These are phyloP conservation scores for Ammodytes marinus DNA, from an alignment of 2,113 vertebrate genomes.

Conservation along the genomic window DNA sequence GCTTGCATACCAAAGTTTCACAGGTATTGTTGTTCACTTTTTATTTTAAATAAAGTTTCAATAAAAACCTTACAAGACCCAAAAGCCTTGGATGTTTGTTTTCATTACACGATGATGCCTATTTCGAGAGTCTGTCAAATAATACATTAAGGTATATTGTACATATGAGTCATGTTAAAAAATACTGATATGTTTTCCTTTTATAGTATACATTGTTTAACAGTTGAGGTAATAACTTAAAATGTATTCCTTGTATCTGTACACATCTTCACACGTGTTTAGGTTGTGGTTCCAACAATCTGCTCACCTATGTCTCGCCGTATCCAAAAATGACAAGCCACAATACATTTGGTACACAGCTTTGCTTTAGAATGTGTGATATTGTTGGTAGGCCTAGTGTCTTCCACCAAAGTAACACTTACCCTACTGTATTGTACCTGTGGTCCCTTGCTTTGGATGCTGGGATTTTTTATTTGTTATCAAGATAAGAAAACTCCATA, in stretches of 20 bases:
- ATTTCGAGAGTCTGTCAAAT: background rate
- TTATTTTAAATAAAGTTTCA: slow-evolving; percentile 80
- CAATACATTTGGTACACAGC: background rate
- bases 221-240: background rate
- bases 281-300: background rate
- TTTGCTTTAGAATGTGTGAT: background rate
- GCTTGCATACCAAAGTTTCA: slow-evolving; percentile 57
- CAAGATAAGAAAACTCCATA: background rate
- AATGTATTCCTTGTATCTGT: background rate
- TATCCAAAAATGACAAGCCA: background rate
- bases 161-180: too few relatives aligned
- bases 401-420: too few relatives aligned
- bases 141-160: background rate
- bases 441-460: background rate
- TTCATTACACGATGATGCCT: background rate
- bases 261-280: too few relatives aligned
- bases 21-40: slow-evolving; percentile 78
- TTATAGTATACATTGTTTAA: background rate
- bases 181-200: background rate
- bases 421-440: too few relatives aligned
- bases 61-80: slow-evolving; percentile 74
- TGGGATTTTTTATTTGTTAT: background rate
- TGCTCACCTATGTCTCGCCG: background rate
- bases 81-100: slow-evolving; percentile 19
- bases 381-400: background rate